Base-by-base conservation (phyloP, 2,113 vertebrate genomes). In the Pipa parva region DNA sequence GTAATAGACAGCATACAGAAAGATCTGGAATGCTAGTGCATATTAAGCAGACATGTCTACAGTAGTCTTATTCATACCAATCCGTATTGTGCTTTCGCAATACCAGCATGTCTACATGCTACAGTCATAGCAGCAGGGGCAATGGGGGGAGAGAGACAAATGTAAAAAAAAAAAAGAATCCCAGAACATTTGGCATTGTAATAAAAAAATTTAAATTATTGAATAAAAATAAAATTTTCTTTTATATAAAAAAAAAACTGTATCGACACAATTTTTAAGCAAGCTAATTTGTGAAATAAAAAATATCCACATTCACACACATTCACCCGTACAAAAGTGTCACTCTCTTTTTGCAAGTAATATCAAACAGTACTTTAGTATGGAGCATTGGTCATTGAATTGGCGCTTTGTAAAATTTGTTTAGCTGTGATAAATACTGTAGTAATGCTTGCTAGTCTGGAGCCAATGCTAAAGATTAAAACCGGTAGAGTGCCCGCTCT, bases 161-260 rank as follows among this genome's bases (percentile, higher is more conserved):
- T 24, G 21, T 24, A 49, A 3, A 24, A 24, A 48, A 39, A 39
- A 61, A n/a, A 84, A 87, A 87, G 81, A 87, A 21, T 17, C 21
- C 6, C 3, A 54, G 26, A 66, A 85, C 83, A 90, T 89, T 88
- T 87, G 87, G 88, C 88, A 90, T 90, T 85, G 42, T 27, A 33
- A 25, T 51, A 89, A 84, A 89, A 68, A 88, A 89, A 88, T 90
- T n/a, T 89, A 91, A 90, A 88, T 90, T 91, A 91, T 75, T 84
- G 81, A 86, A 90, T 85, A 90, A 88, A 90, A 90, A 92, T 91
- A 85, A 89, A 86, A 80, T 89, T 93, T 92, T 76, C 88, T 67
- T 91, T 88, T 88, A 78, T 86, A 81, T n/a, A n/a, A n/a, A n/a
- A 89, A 88, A 59, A 91, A 89, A 86, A 83, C 88, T 80, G 80